Conservation (phyloP, 2,797 vertebrate species). For the Uromys caudimaculatus region DNA sequence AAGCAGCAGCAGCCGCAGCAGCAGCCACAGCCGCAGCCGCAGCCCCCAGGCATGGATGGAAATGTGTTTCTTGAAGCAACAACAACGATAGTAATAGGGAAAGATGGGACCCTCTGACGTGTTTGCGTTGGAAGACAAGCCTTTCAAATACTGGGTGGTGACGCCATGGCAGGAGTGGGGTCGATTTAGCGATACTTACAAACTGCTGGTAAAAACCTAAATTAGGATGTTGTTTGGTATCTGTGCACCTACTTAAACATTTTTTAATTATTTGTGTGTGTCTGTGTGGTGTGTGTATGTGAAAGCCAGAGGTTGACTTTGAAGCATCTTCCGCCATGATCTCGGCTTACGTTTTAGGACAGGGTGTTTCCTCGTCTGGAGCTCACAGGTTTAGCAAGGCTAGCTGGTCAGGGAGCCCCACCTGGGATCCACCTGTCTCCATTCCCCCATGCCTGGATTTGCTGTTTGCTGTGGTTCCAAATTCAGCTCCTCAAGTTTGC, state of each 20-base stretch:
- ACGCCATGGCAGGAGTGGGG: background rate
- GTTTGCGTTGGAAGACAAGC: background rate
- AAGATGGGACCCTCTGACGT: background rate
- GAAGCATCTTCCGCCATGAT: background rate
- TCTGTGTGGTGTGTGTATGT: background rate
- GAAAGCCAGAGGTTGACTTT: background rate
- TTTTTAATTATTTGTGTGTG: background rate
- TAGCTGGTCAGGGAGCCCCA: background rate
- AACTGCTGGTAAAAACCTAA: background rate
- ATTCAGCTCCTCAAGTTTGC: background rate
- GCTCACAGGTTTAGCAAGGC: background rate
- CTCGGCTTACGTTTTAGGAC: background rate
- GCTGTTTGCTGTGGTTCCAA: background rate
- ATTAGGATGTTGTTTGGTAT: background rate
- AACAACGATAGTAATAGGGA: background rate
- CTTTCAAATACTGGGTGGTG: background rate
- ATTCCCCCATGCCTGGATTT: background rate
- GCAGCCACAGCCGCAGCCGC: background rate
- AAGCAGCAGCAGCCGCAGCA: background rate
- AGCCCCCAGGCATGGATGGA: background rate
- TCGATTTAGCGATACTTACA: background rate
- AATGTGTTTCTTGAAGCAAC: constrained; percentile 2
- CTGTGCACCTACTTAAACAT: background rate
- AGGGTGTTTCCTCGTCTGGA: background rate
- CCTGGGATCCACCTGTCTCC: background rate